Percentiles rank a stretch among this genome's conserved stretches.
These are phyloP conservation scores for Hypotaenidia philippensis DNA, from an alignment of 2,797 vertebrate genomes.

Conservation along the genomic window DNA sequence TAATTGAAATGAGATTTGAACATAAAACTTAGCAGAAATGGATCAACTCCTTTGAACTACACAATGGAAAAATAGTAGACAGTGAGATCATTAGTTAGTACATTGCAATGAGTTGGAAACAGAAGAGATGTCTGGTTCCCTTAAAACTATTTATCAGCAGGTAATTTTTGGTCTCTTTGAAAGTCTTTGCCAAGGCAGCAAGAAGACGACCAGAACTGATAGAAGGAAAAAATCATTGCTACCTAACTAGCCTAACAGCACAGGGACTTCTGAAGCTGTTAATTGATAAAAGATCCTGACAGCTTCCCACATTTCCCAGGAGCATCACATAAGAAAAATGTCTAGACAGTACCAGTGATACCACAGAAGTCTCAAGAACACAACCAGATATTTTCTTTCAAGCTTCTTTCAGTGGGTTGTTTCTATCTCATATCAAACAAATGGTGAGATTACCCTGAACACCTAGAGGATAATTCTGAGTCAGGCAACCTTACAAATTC, in stretches of 20 bases:
- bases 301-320: constrained; percentile 28
- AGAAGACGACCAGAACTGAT: constrained; percentile 34
- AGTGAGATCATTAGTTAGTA: constrained; percentile 67
- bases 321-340: constrained; percentile 19
- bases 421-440: neutral
- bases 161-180: constrained; percentile 67
- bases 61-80: constrained; percentile 73
- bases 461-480: neutral
- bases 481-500: neutral
- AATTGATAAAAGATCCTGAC: constrained; percentile 32
- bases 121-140: constrained; percentile 61
- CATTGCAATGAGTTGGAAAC: constrained; percentile 53
- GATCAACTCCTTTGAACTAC: constrained; percentile 66
- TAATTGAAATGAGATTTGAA: constrained; percentile 67
- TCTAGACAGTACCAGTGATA: constrained; percentile 33
- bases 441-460: neutral
- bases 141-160: constrained; percentile 63
- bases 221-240: constrained; percentile 36
- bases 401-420: neutral
- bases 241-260: neutral
- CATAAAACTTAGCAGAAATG: constrained; percentile 65
- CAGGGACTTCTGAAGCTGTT: neutral
- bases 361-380: neutral
- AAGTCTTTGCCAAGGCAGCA: constrained; percentile 54
- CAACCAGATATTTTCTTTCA: neutral